These are phyloP conservation scores for Leptopterna dolabrata DNA, from an alignment of 2,888 invertebrate species.

Conservation along the genomic window DNA sequence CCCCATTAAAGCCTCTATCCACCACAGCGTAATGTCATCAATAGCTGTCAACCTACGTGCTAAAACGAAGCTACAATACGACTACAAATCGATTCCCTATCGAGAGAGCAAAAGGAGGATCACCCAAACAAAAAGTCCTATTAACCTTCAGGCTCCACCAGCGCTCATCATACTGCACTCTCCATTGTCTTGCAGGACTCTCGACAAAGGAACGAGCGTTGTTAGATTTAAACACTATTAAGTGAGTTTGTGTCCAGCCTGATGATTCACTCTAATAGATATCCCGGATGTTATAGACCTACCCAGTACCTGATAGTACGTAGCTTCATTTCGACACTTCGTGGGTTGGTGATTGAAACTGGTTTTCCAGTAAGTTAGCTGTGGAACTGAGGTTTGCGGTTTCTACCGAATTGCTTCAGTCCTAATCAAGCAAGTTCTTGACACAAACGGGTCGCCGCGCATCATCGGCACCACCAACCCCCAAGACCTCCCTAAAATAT, in stretches of 20 bases:
- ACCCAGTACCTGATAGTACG: too few relatives aligned
- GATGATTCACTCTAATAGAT: background rate
- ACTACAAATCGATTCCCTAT: background rate
- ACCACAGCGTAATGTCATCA: background rate
- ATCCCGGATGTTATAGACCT: too few relatives aligned
- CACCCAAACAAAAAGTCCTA: background rate
- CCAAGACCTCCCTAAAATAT: background rate
- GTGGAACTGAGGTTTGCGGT: too few relatives aligned
- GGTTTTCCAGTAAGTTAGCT: too few relatives aligned
- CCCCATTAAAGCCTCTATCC: background rate
- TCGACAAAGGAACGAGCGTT: background rate
- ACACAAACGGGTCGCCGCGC: too few relatives aligned
- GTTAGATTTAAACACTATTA: background rate
- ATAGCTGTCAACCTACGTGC: background rate
- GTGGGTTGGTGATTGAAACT: too few relatives aligned
- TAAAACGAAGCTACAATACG: background rate
- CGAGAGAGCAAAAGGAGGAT: background rate
- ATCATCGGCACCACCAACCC: too few relatives aligned
- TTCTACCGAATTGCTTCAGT: too few relatives aligned
- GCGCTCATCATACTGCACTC: background rate
- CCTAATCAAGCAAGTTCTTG: too few relatives aligned
- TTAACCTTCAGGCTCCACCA: background rate
- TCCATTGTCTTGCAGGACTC: background rate
- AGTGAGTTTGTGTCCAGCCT: background rate
- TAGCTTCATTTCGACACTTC: too few relatives aligned